Percentiles rank a stretch among this genome's conserved stretches.
Conservation (phyloP, 2,888 invertebrate genomes). For the Eupithecia inturbata region DNA sequence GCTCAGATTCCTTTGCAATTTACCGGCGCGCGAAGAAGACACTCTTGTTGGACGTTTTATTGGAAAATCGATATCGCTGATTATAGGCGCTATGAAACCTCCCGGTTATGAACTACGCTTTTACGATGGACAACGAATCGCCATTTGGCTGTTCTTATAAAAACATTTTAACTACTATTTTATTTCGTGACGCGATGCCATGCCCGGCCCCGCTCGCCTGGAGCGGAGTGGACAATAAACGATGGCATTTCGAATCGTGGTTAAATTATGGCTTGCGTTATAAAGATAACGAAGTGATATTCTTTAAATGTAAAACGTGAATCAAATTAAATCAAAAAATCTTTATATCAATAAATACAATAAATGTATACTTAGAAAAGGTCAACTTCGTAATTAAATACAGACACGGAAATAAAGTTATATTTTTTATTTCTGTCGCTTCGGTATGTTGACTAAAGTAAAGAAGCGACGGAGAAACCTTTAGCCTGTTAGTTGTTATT, state of each 20-base stretch:
- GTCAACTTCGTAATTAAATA: no score
- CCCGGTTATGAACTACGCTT: constrained; percentile 74
- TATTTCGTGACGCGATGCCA: constrained; percentile 39
- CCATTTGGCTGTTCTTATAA: constrained; percentile 55
- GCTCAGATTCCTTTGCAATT: constrained; percentile 81
- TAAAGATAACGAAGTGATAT: background rate
- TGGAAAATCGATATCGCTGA: constrained; percentile 78
- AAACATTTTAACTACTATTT: constrained; percentile 45
- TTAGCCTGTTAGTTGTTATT: no score
- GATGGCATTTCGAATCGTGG: background rate
- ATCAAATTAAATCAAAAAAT: no score
- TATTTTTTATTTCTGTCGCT: no score
- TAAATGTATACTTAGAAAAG: no score
- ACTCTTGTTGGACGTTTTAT: constrained; percentile 75
- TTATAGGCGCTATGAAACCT: constrained; percentile 71
- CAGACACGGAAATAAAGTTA: no score
- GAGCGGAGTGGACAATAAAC: background rate
- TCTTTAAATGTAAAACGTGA: background rate
- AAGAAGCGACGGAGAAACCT: no score
- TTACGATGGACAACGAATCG: constrained; percentile 66
- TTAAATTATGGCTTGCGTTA: background rate
- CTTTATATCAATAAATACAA: no score
- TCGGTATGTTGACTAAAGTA: no score
- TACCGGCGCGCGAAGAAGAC: constrained; percentile 69
- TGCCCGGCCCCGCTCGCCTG: background rate